phyloP scores from a whole-genome alignment of 2,113 vertebrate species.

The Piaya cayana region DNA sequence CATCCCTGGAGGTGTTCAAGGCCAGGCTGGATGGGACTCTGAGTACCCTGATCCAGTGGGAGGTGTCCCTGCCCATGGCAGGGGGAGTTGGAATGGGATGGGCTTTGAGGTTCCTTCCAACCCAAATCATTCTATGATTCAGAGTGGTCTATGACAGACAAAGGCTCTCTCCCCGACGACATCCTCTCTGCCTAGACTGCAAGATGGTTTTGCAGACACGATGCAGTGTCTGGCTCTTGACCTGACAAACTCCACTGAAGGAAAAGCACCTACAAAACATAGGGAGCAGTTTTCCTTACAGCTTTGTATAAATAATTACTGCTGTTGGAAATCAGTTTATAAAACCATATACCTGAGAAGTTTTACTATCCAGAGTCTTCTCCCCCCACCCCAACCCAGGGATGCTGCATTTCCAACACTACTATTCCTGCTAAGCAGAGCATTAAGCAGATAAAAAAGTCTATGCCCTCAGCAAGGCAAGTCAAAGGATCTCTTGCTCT shows the following conservation, averaged over 20 bases:
- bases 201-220: background rate
- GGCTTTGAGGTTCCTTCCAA: too few relatives aligned
- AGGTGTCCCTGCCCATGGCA: too few relatives aligned
- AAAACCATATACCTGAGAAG: background rate
- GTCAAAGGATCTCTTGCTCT: background rate
- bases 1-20: too few relatives aligned
- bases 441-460: fast-evolving
- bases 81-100: too few relatives aligned
- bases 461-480: background rate
- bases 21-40: too few relatives aligned
- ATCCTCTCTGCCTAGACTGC: background rate
- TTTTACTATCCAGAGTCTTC: background rate
- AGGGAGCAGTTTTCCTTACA: background rate
- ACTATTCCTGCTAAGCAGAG: background rate
- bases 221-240: background rate
- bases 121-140: too few relatives aligned
- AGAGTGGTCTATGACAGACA: background rate
- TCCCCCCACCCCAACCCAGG: too few relatives aligned
- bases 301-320: background rate
- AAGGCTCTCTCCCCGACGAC: background rate
- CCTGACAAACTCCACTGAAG: background rate
- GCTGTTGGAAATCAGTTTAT: background rate
- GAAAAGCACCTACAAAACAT: background rate
- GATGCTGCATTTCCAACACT: background rate
- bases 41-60: too few relatives aligned